These are phyloP conservation scores for Miltochrista miniata DNA, from an alignment of 2,888 invertebrate species.

Conservation along the genomic window DNA sequence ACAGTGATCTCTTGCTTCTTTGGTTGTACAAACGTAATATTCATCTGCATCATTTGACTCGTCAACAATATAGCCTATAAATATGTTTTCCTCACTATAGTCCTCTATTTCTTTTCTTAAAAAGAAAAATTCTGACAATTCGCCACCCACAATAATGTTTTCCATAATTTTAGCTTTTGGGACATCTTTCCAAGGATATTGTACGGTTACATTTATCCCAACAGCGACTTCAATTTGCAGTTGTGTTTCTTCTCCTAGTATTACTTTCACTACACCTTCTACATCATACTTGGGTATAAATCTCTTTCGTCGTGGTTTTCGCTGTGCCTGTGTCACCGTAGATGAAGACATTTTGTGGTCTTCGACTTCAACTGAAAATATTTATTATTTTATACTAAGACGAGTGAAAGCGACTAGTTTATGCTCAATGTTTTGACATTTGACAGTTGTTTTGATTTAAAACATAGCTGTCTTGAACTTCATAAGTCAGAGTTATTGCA, in stretches of 20 bases:
- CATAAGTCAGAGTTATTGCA: background rate
- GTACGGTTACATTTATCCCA: slow-evolving; percentile 87
- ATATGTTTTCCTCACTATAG: slow-evolving; percentile 68
- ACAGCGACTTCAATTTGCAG: slow-evolving; percentile 85
- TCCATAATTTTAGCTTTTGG: slow-evolving; percentile 85
- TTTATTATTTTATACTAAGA: background rate
- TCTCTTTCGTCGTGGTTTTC: slow-evolving; percentile 63
- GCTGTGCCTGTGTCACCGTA: slow-evolving; percentile 23
- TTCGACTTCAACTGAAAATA: slow-evolving; percentile 43
- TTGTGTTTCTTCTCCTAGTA: slow-evolving; percentile 83
- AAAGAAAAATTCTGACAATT: slow-evolving; percentile 70
- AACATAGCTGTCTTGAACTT: background rate
- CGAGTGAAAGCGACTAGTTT: background rate
- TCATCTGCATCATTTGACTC: slow-evolving; percentile 85
- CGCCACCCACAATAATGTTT: slow-evolving; percentile 83
- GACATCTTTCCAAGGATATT: slow-evolving; percentile 89
- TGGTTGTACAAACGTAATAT: slow-evolving; percentile 87
- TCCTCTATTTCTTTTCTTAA: slow-evolving; percentile 65
- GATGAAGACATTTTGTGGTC: slow-evolving; percentile 43
- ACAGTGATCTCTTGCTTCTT: slow-evolving; percentile 80
- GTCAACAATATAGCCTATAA: slow-evolving; percentile 87
- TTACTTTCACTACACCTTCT: slow-evolving; percentile 81
- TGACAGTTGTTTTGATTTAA: background rate
- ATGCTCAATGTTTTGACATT: background rate
- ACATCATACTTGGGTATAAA: slow-evolving; percentile 79